Base-by-base conservation (phyloP, 2,888 invertebrate species). In the Xanthia icteritia region DNA sequence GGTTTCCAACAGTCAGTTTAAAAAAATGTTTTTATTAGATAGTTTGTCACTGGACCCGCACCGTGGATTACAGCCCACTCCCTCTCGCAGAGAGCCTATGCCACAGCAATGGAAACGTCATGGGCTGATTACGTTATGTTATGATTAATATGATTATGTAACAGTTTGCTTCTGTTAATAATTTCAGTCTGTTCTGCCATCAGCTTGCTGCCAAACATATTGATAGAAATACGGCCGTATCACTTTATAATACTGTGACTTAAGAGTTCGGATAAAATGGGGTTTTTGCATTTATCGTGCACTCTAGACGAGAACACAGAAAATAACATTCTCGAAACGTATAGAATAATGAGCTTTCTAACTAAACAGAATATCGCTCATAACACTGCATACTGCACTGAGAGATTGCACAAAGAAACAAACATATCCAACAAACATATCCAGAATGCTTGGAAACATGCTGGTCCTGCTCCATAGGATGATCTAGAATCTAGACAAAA, bases 321-420 rank as follows among this genome's bases (percentile, higher is more conserved):
- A 48, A 61, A 61, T 61, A 69, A 56, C 20, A n/a, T 73, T 8
- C 6, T 15, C 11, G 36, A 45, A n/a, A 20, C 11, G 54, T 48
- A 27, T 1, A 39, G 4, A n/a, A 36, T 63, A 56, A n/a, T 42
- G 58, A 70, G 17, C 27, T 9, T 39, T 36, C 15, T 23, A 64
- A 76, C 0, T 11, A 75, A 80, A 84, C 60, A 75, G 20, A 65
- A 54, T 39, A 72, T 42, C n/a, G 2, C 54, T 70, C 11, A 27
- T 39, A 39, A 39, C 8, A 8, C 9, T 39, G 11, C 11, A 42
- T 42, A 42, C 42, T 42, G 9, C 9, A 42, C 11, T 42, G 11
- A 11, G 42, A 42, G 9, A 42, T 42, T 42, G 11, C 42, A 42
- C 9, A 42, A 42, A 42, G 42, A 9, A 42, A 42, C 31, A 31